phyloP scores from a whole-genome alignment of 2,113 vertebrate species.

The Kryptolebias marmoratus region DNA sequence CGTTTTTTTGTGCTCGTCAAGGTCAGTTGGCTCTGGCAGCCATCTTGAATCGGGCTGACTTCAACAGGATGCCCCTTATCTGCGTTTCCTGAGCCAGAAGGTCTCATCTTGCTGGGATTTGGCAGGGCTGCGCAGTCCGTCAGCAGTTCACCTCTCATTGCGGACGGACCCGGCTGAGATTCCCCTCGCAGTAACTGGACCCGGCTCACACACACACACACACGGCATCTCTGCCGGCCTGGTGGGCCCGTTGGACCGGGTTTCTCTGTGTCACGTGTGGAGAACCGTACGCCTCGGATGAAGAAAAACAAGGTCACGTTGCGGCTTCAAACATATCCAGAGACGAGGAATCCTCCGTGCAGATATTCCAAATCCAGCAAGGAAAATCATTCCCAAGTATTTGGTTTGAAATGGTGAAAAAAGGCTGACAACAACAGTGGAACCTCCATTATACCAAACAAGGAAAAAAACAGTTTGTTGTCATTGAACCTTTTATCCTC shows the following conservation, averaged over 20 bases:
- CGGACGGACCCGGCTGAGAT: slow-evolving; percentile 37
- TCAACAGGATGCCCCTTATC: not conserved
- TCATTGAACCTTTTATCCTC: no score
- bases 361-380: no score
- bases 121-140: slow-evolving; percentile 55
- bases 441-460: no score
- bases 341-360: no score
- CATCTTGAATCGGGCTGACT: no score
- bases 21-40: no score
- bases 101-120: slow-evolving; percentile 39
- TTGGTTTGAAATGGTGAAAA: no score
- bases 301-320: slow-evolving; percentile 68
- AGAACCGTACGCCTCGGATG: slow-evolving; percentile 55
- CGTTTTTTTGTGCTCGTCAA: no score
- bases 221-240: slow-evolving; percentile 41
- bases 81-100: not conserved
- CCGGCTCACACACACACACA: slow-evolving; percentile 33
- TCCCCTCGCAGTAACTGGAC: slow-evolving; percentile 67
- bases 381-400: no score
- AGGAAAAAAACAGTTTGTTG: no score
- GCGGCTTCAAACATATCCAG: slow-evolving; percentile 6
- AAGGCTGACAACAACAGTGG: no score
- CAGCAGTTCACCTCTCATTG: slow-evolving; percentile 50
- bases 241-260: slow-evolving; percentile 3
- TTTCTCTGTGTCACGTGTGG: slow-evolving; percentile 66